These are phyloP conservation scores for Choloepus didactylus DNA, from an alignment of 2,797 vertebrate species.

Conservation along the genomic window DNA sequence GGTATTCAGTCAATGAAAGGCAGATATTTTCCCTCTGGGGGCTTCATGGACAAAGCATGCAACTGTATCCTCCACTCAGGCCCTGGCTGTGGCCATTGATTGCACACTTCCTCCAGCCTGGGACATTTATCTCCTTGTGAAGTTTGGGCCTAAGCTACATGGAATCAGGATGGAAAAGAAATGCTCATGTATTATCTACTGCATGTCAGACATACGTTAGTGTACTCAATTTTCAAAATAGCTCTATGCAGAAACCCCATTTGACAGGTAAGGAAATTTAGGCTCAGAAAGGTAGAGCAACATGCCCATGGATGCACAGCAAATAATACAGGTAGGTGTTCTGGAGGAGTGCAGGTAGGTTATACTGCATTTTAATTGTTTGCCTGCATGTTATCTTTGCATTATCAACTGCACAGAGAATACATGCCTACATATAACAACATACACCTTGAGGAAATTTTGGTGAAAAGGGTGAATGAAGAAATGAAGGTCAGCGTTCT, in stretches of 20 bases:
- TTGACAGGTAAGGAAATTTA: not conserved
- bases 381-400: not conserved
- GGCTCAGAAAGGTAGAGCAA: not conserved
- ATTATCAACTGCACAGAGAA: not conserved
- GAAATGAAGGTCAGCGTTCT: not conserved
- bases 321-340: not conserved
- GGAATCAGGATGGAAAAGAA: not conserved
- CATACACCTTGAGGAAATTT: not conserved
- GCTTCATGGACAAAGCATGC: not conserved
- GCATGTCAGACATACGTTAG: not conserved
- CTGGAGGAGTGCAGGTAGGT: not conserved
- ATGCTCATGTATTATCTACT: not conserved
- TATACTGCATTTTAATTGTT: not conserved
- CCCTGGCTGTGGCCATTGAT: not conserved
- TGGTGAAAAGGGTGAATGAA: not conserved
- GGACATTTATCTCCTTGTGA: not conserved
- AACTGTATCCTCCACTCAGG: not conserved
- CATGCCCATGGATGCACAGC: not conserved
- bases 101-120: not conserved
- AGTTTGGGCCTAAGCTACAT: not conserved
- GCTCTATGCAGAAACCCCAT: not conserved
- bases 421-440: not conserved
- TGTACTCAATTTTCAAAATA: constrained; percentile 1
- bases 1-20: not conserved
- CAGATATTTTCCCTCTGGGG: not conserved